phyloP scores from a whole-genome alignment of 92 coral and sea anemone genomes.

The Metridium senile region DNA sequence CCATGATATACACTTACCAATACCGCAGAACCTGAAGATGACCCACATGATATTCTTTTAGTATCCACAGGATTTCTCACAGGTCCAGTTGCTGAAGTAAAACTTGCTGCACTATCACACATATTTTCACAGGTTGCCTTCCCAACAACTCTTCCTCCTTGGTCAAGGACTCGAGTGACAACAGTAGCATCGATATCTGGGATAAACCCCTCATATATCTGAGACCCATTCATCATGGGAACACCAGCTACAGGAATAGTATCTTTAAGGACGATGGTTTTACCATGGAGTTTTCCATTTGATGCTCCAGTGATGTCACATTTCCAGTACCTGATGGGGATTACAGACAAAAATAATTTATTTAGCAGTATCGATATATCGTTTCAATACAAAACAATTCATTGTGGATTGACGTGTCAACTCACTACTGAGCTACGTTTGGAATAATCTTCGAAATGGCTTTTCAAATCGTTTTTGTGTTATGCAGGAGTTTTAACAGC shows the following conservation, averaged over 20 bases:
- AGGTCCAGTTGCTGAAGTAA: conserved; percentile 74
- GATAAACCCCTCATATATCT: conserved; percentile 69
- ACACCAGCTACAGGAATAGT: conserved; percentile 73
- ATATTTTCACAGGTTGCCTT: conserved; percentile 73
- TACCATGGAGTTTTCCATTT: conserved; percentile 61
- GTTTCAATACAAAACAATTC: too few relatives aligned
- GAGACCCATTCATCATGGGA: conserved; percentile 87
- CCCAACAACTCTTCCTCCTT: conserved; percentile 65
- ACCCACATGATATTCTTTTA: conserved; percentile 68
- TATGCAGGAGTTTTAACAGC: too few relatives aligned
- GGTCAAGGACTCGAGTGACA: conserved; percentile 70
- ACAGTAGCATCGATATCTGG: conserved; percentile 87
- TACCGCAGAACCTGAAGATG: conserved; percentile 81
- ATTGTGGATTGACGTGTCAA: too few relatives aligned
- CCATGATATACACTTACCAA: too few relatives aligned
- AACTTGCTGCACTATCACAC: conserved; percentile 63
- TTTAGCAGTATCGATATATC: too few relatives aligned
- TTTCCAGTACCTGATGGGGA: conserved; percentile 72
- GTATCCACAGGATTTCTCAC: conserved; percentile 64
- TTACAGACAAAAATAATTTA: too few relatives aligned
- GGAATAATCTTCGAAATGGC: too few relatives aligned
- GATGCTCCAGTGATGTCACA: conserved; percentile 61
- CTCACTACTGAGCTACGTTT: too few relatives aligned
- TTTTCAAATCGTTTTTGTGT: too few relatives aligned
- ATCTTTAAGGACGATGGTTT: conserved; percentile 74